Base-by-base conservation (phyloP, 2,113 vertebrate species). In the Megaceryle maxima region DNA sequence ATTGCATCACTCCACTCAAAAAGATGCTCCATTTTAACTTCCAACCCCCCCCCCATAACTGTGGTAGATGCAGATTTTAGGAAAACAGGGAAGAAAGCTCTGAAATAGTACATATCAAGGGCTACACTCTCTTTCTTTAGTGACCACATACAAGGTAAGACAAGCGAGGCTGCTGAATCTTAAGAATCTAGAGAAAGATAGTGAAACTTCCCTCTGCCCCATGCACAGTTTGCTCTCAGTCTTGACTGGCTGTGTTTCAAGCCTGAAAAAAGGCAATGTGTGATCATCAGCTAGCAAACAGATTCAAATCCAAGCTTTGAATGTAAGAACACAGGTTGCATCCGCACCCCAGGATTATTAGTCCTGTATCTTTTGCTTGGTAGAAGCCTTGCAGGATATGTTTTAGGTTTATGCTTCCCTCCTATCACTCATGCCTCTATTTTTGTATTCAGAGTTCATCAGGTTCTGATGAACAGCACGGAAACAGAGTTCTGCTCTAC, bases 1-100 rank as follows among this genome's bases (percentile, higher is more conserved):
- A 57, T 28, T 0, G 29, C 6, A 0, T 14, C 50, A 72, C 20
- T 70, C 39, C 25, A 28, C 0, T 50, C 46, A 37, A 31, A 76
- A 28, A 81, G n/a, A 50, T 20, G 11, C 0, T 50, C 9, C 24
- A 18, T 33, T 87, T 78, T 78, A 70, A 22, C 26, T 5, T 16
- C 11, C 16, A 18, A 21, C 21, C 5, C 4, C 37, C 26, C 16
- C 26, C 59, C 11, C 3, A 7, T n/a, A 57, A 35, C 68, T 26
- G 11, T 31, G 46, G 18, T 21, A 74, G 16, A 66, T 16, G 62
- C 1, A 63, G 11, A 21, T 73, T 86, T 86, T 19, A 50, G 44
- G 17, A n/a, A 59, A 90, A 67, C 6, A 33, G 35, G 46, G 46
- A 62, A 66, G 4, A 33, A 72, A 88, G n/a, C 51, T 64, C 43